Evolutionary conservation across 2,888 invertebrate genomes (phyloP).

Genomic region (Troides oblongomaculatus): DNA sequence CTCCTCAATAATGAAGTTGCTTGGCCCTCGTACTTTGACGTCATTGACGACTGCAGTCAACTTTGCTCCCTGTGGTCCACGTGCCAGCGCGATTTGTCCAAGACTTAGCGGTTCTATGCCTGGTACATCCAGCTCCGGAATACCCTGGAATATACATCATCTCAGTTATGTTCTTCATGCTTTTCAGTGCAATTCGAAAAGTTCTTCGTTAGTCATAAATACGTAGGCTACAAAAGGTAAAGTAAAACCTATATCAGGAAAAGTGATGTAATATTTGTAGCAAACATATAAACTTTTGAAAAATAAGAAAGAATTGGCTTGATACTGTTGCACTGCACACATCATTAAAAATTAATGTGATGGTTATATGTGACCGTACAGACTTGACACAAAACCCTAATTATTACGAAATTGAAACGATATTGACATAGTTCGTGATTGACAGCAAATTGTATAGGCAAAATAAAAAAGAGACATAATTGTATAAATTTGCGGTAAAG

Average conservation of each 20-base stretch:
- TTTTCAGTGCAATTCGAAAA: not conserved
- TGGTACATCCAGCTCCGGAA: constrained; percentile 84
- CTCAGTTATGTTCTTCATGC: constrained; percentile 5
- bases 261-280: no score
- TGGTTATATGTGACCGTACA: constrained; percentile 38
- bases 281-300: no score
- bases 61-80: constrained; percentile 80
- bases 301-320: no score
- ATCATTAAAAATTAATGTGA: constrained; percentile 26
- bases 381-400: constrained; percentile 49
- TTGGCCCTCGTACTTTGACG: constrained; percentile 80
- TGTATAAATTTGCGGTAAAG: not conserved
- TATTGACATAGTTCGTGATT: constrained; percentile 70
- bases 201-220: no score
- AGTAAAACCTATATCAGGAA: no score
- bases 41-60: constrained; percentile 82
- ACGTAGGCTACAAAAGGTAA: no score
- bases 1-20: constrained; percentile 74
- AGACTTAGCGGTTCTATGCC: constrained; percentile 82
- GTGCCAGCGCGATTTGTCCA: constrained; percentile 81
- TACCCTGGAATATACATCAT: constrained; percentile 70
- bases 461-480: constrained; percentile 25
- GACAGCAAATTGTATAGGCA: constrained; percentile 38
- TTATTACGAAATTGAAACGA: constrained; percentile 50
- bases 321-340: no score